Base-by-base conservation (phyloP, 2,888 invertebrate species). In the Tipula lateralis region DNA sequence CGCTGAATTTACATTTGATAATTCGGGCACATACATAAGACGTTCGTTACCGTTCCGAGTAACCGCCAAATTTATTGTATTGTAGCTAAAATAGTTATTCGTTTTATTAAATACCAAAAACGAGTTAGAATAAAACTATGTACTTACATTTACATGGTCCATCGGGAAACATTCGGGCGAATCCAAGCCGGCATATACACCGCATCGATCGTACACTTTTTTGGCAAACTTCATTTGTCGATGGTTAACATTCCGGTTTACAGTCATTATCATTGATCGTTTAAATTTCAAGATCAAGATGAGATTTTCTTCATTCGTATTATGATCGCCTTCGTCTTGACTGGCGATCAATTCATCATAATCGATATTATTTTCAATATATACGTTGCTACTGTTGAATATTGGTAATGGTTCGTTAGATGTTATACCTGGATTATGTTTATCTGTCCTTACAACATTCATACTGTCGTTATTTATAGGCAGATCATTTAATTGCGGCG, bases 121-220 rank as follows among this genome's bases (percentile, higher is more conserved):
- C n/a, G n/a, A n/a, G n/a, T n/a, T n/a, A n/a, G n/a, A n/a, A n/a
- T 34, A 29, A 19, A n/a, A 9, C 29, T 44, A 85, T n/a, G n/a
- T 87, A 92, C 94, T 94, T 92, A 96, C 96, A 96, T 92, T 95
- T 96, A 88, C 97, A 96, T 29, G 96, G 96, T 86, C 96, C 93
- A 88, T 96, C 96, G 0, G 94, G 94, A 92, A 96, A 96, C 94
- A 96, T 95, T 86, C 97, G 92, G 0, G 96, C 96, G 87, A 96
- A 97, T 0, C 96, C 96, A 34, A 96, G 96, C 86, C 96, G 92
- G 87, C 97, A 97, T 0, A 95, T 92, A 88, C 97, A 97, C 87
- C 94, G 92, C 93, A 94, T 94, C 16, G 93, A 89, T 13, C 93
- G 93, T 80, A 93, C 93, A 6, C 93, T 91, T 86, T 92, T 91